Evolutionary conservation across 1,140 invertebrate species (phyloP).

Genomic region (Lepeophtheirus salmonis): DNA sequence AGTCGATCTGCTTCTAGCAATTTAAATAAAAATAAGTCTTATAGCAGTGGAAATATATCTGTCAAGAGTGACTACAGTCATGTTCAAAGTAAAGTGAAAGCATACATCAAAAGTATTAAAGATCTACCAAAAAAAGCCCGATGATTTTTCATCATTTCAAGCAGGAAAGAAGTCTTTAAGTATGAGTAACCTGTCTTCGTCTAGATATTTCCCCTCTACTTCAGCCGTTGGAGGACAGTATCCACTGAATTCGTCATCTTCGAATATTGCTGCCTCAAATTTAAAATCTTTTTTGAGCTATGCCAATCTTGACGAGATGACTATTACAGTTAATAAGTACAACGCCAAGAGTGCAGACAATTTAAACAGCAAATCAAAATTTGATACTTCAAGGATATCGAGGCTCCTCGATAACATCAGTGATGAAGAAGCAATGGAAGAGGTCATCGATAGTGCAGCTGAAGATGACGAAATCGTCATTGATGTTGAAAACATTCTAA

Average conservation of each 20-base stretch:
- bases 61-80: conserved; percentile 13
- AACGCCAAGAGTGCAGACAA: background rate
- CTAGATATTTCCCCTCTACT: background rate
- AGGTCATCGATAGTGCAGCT: background rate
- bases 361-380: background rate
- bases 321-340: background rate
- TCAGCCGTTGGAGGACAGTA: background rate
- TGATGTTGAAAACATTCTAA: conserved; percentile 6
- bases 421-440: conserved; percentile 4
- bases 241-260: too few relatives aligned
- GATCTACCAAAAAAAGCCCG: background rate
- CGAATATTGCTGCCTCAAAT: background rate
- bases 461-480: background rate
- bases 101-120: conserved; percentile 17
- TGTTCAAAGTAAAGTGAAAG: conserved; percentile 19
- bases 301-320: background rate
- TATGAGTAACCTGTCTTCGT: background rate
- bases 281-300: conserved; percentile 2
- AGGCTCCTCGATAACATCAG: conserved; percentile 11
- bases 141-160: background rate
- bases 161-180: conserved; percentile 10
- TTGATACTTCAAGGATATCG: background rate
- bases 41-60: background rate
- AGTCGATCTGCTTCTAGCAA: background rate
- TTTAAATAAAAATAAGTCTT: background rate